Base-by-base conservation (phyloP, 2,888 invertebrate genomes). In the Drosophila paramelanica region DNA sequence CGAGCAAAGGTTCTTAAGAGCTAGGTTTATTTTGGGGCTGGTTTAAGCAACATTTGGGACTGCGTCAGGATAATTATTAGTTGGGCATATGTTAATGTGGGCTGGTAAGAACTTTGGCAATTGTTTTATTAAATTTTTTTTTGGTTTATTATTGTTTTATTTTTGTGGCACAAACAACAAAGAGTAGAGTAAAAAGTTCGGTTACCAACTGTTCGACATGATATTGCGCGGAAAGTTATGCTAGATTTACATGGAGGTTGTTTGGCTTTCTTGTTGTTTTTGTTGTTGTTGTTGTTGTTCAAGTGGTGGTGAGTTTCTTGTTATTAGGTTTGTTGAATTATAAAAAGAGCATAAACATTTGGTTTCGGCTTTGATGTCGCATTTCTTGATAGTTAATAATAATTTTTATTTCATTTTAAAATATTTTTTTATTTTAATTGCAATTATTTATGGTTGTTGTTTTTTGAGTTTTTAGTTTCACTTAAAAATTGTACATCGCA, bases 401-500 rank as follows among this genome's bases (percentile, higher is more conserved):
- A 43, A n/a, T 45, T 20, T 67, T 62, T 45, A 25, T 47, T 31
- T 49, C 6, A 39, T 60, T 68, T 64, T 17, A 14, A 33, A 46
- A 57, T 49, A 23, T 58, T 58, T 51, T 23, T 61, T 53, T 52
- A 50, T 20, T 46, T 65, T 66, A 43, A 36, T 67, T 65, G 58
- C 59, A 39, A 42, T 65, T 67, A 59, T 45, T 59, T 60, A 41
- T 55, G 46, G n/a, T 69, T 68, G 42, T 43, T 52, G 17, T 52
- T 47, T 61, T 46, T 58, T 65, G 51, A 17, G 41, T 66, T 71
- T 74, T 81, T 71, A 66, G 53, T 85, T 82, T 86, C 79, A 79
- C 90, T 91, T 88, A 91, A 88, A 76, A 86, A 86, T 90, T 89
- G 81, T 90, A 91, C 88, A 91, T 91, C 91, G 91, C 89, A 90